phyloP scores from a whole-genome alignment of 2,888 invertebrate genomes.

The Fragum fragum region DNA sequence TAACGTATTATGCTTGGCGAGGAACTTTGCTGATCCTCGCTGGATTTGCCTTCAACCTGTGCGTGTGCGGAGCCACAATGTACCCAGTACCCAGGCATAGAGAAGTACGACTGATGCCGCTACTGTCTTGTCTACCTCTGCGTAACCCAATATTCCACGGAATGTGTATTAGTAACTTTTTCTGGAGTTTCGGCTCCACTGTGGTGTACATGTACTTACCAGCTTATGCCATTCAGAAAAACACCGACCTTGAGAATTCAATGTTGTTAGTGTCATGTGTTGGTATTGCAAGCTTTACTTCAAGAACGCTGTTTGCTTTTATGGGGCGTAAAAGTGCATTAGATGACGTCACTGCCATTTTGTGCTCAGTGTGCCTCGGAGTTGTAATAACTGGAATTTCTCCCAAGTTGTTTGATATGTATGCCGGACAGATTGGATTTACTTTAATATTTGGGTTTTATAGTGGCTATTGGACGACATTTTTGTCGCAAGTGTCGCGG shows the following conservation, averaged over 20 bases:
- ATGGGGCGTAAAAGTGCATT: slow-evolving; percentile 84
- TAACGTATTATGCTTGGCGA: slow-evolving; percentile 79
- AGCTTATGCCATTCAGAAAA: slow-evolving; percentile 79
- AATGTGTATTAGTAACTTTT: slow-evolving; percentile 83
- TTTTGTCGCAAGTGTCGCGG: slow-evolving; percentile 80
- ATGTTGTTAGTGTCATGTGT: slow-evolving; percentile 80
- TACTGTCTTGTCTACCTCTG: slow-evolving; percentile 81
- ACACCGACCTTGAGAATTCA: slow-evolving; percentile 78
- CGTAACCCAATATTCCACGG: slow-evolving; percentile 82
- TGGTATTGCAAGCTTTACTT: slow-evolving; percentile 81
- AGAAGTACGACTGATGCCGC: slow-evolving; percentile 76
- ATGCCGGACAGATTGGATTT: slow-evolving; percentile 84
- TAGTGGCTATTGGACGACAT: slow-evolving; percentile 85
- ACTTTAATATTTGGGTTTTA: slow-evolving; percentile 84
- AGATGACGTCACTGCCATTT: slow-evolving; percentile 81
- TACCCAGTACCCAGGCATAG: slow-evolving; percentile 72
- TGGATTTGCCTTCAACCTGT: slow-evolving; percentile 79
- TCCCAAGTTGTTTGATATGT: slow-evolving; percentile 82
- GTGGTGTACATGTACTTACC: slow-evolving; percentile 84
- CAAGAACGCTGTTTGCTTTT: slow-evolving; percentile 82
- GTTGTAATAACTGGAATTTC: slow-evolving; percentile 84
- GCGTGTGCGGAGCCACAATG: slow-evolving; percentile 83
- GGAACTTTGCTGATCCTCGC: slow-evolving; percentile 81
- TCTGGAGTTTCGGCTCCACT: slow-evolving; percentile 84
- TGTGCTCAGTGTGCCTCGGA: slow-evolving; percentile 82